Conservation (phyloP, 1,140 invertebrate species). For the Drosophila subobscura region DNA sequence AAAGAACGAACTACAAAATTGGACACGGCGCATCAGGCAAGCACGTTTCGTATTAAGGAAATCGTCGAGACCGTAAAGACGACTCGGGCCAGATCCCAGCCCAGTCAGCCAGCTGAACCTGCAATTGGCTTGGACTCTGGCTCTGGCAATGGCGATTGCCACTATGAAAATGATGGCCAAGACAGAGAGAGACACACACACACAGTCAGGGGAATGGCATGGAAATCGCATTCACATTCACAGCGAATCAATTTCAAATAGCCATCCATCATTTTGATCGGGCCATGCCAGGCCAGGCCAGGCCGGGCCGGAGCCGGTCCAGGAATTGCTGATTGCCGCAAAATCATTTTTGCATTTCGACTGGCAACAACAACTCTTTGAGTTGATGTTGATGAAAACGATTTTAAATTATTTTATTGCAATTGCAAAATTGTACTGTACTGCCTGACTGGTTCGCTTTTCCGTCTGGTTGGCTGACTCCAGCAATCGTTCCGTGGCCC, state of each 20-base stretch:
- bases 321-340: conserved; percentile 62
- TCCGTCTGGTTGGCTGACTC: conserved; percentile 28
- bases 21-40: conserved; percentile 73
- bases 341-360: conserved; percentile 71
- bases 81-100: conserved; percentile 8
- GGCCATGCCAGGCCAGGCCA: too few relatives aligned
- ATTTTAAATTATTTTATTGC: conserved; percentile 83
- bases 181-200: conserved; percentile 12
- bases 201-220: conserved; percentile 2
- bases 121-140: conserved; percentile 66
- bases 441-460: conserved; percentile 48
- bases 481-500: conserved; percentile 25
- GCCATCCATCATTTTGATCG: conserved; percentile 69
- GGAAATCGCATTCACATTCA: conserved; percentile 55
- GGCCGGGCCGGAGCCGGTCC: not conserved
- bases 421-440: conserved; percentile 78
- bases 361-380: conserved; percentile 63
- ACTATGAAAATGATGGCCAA: conserved; percentile 52
- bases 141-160: not conserved
- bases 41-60: conserved; percentile 80
- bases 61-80: conserved; percentile 57
- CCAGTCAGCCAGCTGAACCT: conserved; percentile 46
- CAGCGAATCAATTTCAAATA: conserved; percentile 78
- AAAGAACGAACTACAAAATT: conserved; percentile 77
- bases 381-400: conserved; percentile 81